Conservation (phyloP, 2,113 vertebrate species). For the Ammospiza nelsoni region DNA sequence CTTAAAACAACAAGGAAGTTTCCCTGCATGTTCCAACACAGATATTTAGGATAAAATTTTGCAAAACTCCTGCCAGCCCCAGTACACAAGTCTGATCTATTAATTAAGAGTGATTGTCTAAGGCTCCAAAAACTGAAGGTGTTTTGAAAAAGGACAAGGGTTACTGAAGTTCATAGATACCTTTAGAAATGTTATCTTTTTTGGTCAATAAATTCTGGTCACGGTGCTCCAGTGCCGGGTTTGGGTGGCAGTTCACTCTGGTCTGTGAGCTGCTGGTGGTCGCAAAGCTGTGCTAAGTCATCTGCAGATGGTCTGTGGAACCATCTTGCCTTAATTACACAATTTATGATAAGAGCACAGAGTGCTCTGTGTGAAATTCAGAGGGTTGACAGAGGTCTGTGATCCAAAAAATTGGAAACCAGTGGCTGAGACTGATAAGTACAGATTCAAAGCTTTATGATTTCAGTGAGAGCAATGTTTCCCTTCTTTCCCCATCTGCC, state of each 20-base stretch:
- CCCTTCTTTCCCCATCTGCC: conserved; percentile 47
- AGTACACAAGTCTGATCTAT: neutral
- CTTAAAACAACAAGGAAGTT: neutral
- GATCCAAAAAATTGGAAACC: conserved; percentile 69
- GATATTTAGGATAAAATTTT: neutral
- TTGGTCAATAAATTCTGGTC: neutral
- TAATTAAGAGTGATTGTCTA: neutral
- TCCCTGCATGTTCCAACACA: neutral
- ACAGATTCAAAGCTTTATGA: conserved; percentile 49
- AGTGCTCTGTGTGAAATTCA: conserved; percentile 59
- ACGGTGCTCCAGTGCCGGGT: neutral
- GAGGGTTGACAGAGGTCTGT: conserved; percentile 60
- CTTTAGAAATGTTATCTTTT: neutral
- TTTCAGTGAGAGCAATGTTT: conserved; percentile 43
- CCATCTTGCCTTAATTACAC: conserved; percentile 67
- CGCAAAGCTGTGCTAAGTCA: conserved; percentile 25
- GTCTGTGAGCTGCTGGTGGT: conserved; percentile 53
- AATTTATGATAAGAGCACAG: conserved; percentile 60
- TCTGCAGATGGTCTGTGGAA: conserved; percentile 46
- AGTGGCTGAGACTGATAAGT: conserved; percentile 52
- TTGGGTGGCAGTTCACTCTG: neutral
- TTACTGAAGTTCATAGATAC: neutral
- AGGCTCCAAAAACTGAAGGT: neutral
- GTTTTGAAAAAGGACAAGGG: neutral
- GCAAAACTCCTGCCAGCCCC: neutral